phyloP scores from a whole-genome alignment of 2,888 invertebrate genomes.

The Cordilura impudica region DNA sequence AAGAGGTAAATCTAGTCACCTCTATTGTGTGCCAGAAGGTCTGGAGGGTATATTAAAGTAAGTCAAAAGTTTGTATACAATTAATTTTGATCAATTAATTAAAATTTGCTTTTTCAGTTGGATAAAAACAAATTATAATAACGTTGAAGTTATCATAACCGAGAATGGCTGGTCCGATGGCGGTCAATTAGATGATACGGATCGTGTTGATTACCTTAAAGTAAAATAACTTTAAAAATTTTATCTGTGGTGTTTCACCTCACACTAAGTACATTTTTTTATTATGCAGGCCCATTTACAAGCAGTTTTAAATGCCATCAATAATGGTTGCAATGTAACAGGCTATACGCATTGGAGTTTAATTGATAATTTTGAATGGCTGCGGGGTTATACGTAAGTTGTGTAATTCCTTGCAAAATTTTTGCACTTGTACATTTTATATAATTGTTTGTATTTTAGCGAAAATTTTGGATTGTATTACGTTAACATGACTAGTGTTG shows the following conservation, averaged over 20 bases:
- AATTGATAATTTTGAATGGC: constrained; percentile 74
- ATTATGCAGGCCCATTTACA: constrained; percentile 68
- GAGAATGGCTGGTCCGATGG: constrained; percentile 81
- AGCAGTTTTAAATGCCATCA: constrained; percentile 69
- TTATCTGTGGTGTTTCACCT: not conserved
- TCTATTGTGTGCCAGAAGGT: constrained; percentile 71
- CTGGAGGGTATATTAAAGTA: constrained; percentile 67
- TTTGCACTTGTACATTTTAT: constrained; percentile 13
- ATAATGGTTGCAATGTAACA: constrained; percentile 70
- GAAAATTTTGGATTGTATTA: constrained; percentile 84
- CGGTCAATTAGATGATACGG: constrained; percentile 74
- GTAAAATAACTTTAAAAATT: constrained; percentile 47
- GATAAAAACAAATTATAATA: constrained; percentile 80
- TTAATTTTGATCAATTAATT: constrained; percentile 12
- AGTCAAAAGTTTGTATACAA: too few species aligned
- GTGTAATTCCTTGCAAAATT: not conserved
- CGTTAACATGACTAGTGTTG: constrained; percentile 82
- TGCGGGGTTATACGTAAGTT: constrained; percentile 70
- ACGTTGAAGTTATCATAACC: constrained; percentile 80
- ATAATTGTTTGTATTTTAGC: constrained; percentile 76
- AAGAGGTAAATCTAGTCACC: constrained; percentile 69
- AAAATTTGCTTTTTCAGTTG: constrained; percentile 71
- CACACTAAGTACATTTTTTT: not conserved
- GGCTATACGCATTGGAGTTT: constrained; percentile 72
- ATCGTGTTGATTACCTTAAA: constrained; percentile 73